Percentiles rank a stretch among this genome's conserved stretches.
phyloP scores from a whole-genome alignment of 2,113 vertebrate genomes.

The Onychorhynchus coronatus region DNA sequence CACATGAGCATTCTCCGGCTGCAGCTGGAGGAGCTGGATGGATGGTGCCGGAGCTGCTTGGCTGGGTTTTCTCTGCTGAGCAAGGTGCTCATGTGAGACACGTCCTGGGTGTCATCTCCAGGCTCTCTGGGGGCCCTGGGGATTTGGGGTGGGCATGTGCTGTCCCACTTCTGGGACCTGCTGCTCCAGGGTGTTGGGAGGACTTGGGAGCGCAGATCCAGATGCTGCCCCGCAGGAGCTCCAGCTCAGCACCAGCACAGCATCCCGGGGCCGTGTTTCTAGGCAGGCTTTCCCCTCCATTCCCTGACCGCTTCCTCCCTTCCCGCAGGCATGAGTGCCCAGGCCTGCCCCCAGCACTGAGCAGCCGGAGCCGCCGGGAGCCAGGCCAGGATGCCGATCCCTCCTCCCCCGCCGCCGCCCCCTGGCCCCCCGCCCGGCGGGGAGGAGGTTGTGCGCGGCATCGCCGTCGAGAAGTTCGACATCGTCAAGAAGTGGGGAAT shows the following conservation, averaged over 20 bases:
- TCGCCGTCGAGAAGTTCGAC: too few relatives aligned
- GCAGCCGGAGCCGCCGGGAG: conserved; percentile 45
- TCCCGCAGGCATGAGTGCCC: conserved; percentile 74
- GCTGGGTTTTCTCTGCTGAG: not conserved
- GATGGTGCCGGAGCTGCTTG: not conserved
- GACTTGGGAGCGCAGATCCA: not conserved
- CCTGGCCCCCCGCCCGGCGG: too few relatives aligned
- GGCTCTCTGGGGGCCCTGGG: not conserved
- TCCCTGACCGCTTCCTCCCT: conserved; percentile 4
- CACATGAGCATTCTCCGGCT: not conserved
- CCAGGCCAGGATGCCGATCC: too few relatives aligned
- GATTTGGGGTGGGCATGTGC: not conserved
- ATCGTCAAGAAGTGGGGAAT: too few relatives aligned
- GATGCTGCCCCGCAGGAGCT: accelerated
- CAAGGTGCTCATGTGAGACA: accelerated
- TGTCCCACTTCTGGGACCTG: not conserved
- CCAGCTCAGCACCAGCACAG: not conserved
- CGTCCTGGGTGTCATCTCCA: not conserved
- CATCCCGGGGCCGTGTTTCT: not conserved
- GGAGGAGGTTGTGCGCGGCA: too few relatives aligned
- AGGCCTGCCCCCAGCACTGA: conserved; percentile 53
- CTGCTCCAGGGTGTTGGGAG: not conserved
- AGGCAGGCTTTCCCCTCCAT: accelerated
- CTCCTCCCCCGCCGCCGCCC: too few relatives aligned
- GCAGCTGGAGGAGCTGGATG: not conserved